Conservation (phyloP, 2,113 vertebrate genomes). For the Ammodytes marinus region DNA sequence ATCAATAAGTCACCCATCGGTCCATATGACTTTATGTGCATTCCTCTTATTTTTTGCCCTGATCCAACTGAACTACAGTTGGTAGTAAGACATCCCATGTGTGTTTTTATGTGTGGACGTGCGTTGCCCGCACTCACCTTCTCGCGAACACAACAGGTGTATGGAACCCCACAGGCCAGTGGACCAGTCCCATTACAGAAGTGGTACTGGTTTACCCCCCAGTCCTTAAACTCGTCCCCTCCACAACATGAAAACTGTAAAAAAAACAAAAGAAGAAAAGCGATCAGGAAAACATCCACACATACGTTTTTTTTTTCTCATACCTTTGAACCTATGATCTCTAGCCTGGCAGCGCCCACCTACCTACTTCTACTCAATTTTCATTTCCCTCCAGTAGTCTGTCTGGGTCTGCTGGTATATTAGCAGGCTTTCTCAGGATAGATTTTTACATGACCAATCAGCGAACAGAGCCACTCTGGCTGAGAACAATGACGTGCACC, state of each 20-base stretch:
- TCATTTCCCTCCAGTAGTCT: too few species aligned
- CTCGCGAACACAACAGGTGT: constrained; percentile 88
- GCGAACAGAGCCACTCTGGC: too few species aligned
- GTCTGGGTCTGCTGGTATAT: too few species aligned
- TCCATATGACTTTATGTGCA: background rate
- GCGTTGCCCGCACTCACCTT: constrained; percentile 78
- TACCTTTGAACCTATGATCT: too few species aligned
- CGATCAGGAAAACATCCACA: background rate
- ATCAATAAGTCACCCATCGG: background rate
- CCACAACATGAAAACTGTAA: constrained; percentile 92
- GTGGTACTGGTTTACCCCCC: constrained; percentile 92
- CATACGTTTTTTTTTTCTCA: too few species aligned
- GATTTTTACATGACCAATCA: too few species aligned
- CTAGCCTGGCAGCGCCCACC: too few species aligned
- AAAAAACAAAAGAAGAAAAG: background rate
- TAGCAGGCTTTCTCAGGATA: too few species aligned
- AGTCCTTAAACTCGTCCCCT: constrained; percentile 91
- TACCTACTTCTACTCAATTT: too few species aligned
- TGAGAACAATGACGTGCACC: too few species aligned
- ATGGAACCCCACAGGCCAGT: constrained; percentile 91
- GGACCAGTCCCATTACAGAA: constrained; percentile 89
- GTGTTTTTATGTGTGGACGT: background rate
- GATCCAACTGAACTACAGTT: too few species aligned
- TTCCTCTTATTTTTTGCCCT: background rate
- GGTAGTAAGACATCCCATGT: background rate